Evolutionary conservation across 1,140 invertebrate species (phyloP).

Genomic region (Lethrus apterus): DNA sequence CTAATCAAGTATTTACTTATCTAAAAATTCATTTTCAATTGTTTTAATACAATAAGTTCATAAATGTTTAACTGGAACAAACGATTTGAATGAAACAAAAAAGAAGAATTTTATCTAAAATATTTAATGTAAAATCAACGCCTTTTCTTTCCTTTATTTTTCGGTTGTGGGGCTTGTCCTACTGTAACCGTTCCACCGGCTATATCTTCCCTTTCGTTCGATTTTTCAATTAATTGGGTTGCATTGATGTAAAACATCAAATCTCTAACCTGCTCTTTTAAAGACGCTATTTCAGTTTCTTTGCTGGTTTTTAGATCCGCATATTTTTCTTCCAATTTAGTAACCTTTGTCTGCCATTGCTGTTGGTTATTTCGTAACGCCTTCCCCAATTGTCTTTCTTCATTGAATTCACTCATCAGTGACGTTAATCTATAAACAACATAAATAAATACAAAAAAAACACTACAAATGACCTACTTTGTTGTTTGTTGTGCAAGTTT

Average conservation of each 20-base stretch:
- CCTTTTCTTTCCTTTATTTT: constrained; percentile 4
- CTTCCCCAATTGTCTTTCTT: constrained; percentile 71
- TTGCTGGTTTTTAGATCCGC: constrained; percentile 49
- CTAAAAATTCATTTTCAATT: too few species aligned
- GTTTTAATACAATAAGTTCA: too few species aligned
- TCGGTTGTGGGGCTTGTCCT: constrained; percentile 31
- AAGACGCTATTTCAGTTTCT: constrained; percentile 67
- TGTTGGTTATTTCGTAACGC: constrained; percentile 71
- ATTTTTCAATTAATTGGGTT: constrained; percentile 51
- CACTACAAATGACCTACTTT: constrained; percentile 44
- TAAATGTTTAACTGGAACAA: too few species aligned
- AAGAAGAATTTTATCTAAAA: too few species aligned
- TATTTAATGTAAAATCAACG: too few species aligned
- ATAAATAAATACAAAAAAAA: constrained; percentile 3
- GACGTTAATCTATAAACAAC: constrained; percentile 42
- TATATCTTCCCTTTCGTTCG: constrained; percentile 59
- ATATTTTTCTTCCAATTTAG: constrained; percentile 56
- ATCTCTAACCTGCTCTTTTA: constrained; percentile 89
- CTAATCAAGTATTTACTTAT: too few species aligned
- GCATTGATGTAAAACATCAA: constrained; percentile 95
- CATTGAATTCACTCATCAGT: constrained; percentile 59
- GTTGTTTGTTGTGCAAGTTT: constrained; percentile 51
- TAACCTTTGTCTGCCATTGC: constrained; percentile 64
- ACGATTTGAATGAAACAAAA: too few species aligned
- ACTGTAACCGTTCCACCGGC: constrained; percentile 61